These are phyloP conservation scores for Streptopelia turtur DNA, from an alignment of 2,797 vertebrate genomes.

Conservation along the genomic window DNA sequence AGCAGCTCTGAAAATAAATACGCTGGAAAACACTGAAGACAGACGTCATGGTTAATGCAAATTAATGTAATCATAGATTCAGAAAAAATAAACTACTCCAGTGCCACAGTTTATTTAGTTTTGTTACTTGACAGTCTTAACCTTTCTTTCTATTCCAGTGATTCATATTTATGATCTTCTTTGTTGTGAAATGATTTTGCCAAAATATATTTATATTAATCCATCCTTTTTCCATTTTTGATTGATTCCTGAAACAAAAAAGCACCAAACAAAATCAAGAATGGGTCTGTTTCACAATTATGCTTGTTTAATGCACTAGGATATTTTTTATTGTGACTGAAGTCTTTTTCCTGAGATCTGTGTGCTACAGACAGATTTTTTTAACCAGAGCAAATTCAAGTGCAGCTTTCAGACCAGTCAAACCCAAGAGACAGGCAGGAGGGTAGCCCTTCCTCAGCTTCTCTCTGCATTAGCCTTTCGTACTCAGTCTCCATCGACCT, in stretches of 20 bases:
- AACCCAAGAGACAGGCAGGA: slow-evolving; percentile 79
- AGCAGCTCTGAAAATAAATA: slow-evolving; percentile 77
- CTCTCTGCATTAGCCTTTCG: slow-evolving; percentile 82
- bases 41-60: slow-evolving; percentile 75
- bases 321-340: slow-evolving; percentile 65
- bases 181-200: slow-evolving; percentile 52
- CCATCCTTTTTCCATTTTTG: slow-evolving; percentile 48
- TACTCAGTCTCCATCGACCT: slow-evolving; percentile 87
- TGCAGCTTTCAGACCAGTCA: slow-evolving; percentile 79
- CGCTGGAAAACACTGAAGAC: slow-evolving; percentile 66
- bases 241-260: slow-evolving; percentile 59
- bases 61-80: slow-evolving; percentile 73
- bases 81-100: slow-evolving; percentile 70
- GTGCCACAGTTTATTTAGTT: slow-evolving; percentile 71
- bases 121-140: slow-evolving; percentile 65
- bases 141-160: slow-evolving; percentile 68
- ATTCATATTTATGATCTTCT: slow-evolving; percentile 66
- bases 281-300: slow-evolving; percentile 62
- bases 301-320: slow-evolving; percentile 60
- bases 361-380: slow-evolving; percentile 70
- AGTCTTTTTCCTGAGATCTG: slow-evolving; percentile 71
- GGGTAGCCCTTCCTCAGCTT: slow-evolving; percentile 78
- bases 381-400: slow-evolving; percentile 82
- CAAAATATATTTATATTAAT: slow-evolving; percentile 64
- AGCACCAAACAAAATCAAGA: slow-evolving; percentile 60